Conservation (phyloP, 2,888 invertebrate species). For the Oasisia sp. region DNA sequence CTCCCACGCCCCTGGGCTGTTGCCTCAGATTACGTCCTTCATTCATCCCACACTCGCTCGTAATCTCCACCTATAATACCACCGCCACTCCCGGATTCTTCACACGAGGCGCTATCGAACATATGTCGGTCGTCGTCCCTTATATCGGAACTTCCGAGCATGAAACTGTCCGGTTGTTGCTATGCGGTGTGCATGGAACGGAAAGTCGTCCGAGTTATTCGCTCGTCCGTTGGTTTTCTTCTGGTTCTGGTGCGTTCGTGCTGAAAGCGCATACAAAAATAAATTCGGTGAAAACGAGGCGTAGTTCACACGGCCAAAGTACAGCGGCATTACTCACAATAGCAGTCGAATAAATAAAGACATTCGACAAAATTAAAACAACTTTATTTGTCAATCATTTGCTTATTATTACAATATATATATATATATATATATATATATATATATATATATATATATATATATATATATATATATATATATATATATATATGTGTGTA, state of each 20-base stretch:
- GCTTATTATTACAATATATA: neutral
- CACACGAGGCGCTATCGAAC: neutral
- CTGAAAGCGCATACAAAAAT: neutral
- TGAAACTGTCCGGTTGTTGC: neutral
- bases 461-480: constrained; percentile 27
- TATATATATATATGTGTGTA: constrained; percentile 23
- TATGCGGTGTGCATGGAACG: neutral
- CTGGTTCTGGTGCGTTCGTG: neutral
- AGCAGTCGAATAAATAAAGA: too few relatives aligned
- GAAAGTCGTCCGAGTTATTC: neutral
- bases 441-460: constrained; percentile 8
- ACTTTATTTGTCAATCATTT: neutral
- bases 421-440: constrained; percentile 28
- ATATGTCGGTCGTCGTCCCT: neutral
- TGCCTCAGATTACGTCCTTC: neutral
- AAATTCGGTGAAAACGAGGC: neutral
- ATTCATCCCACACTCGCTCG: neutral
- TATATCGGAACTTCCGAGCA: neutral
- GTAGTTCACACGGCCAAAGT: neutral
- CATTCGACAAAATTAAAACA: neutral
- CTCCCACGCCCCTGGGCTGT: neutral
- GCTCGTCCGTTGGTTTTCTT: neutral
- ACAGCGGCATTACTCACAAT: too few relatives aligned
- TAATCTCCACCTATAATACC: neutral
- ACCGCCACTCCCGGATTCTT: neutral